phyloP scores from a whole-genome alignment of 2,888 invertebrate genomes.

The Nemoura dubitans region DNA sequence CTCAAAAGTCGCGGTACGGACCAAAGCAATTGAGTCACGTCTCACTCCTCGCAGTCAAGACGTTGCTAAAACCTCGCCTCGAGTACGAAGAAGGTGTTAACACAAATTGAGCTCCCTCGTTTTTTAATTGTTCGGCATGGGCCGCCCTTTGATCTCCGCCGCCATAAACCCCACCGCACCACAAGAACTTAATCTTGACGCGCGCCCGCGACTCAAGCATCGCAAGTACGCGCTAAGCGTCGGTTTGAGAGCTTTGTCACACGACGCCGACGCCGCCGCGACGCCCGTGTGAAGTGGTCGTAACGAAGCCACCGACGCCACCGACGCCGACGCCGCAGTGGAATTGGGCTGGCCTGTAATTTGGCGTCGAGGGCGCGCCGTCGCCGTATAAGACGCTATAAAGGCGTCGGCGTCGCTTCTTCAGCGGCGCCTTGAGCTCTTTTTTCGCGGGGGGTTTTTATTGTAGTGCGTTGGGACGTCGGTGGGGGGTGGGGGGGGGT shows the following conservation, averaged over 20 bases:
- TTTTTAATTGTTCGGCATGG: neutral
- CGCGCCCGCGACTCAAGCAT: neutral
- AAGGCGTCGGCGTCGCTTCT: constrained; percentile 14
- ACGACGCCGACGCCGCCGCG: neutral
- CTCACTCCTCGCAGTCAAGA: neutral
- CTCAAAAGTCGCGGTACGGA: no score
- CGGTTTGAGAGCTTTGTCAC: neutral
- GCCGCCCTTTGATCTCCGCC: neutral
- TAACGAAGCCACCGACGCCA: neutral
- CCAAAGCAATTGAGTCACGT: neutral
- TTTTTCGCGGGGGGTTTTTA: neutral
- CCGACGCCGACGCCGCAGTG: neutral
- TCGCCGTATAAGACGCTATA: neutral
- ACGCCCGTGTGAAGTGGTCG: constrained; percentile 5
- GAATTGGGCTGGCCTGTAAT: constrained; percentile 29
- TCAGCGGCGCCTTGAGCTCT: neutral
- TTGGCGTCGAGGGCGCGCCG: constrained; percentile 15
- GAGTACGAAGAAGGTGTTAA: neutral
- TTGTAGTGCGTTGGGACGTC: neutral
- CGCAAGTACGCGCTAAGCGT: neutral
- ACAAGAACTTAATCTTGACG: neutral
- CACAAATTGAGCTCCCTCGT: neutral
- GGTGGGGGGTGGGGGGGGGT: neutral
- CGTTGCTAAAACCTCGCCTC: neutral
- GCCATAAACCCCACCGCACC: neutral